phyloP scores from a whole-genome alignment of 2,113 vertebrate genomes.

The Chamaetylas fuelleborni region DNA sequence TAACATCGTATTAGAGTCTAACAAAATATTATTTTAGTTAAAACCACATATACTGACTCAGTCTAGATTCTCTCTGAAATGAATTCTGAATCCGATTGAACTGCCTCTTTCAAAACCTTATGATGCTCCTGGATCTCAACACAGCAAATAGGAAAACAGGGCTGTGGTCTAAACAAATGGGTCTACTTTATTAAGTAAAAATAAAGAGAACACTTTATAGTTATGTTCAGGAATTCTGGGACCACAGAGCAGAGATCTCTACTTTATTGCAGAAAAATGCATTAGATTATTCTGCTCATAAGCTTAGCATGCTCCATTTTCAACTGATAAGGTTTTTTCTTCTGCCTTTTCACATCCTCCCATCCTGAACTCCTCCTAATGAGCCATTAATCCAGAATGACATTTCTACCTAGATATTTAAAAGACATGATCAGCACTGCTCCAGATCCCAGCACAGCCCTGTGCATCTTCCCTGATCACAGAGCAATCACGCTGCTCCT shows the following conservation, averaged over 20 bases:
- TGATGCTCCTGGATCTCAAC: constrained; percentile 25
- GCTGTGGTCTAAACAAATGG: background rate
- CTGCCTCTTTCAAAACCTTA: constrained; percentile 26
- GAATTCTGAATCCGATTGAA: constrained; percentile 56
- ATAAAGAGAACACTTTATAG: background rate
- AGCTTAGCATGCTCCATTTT: background rate
- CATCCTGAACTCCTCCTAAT: background rate
- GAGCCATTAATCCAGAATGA: background rate
- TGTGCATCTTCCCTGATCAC: background rate
- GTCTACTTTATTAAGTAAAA: background rate
- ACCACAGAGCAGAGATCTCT: background rate
- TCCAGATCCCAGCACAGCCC: background rate
- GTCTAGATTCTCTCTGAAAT: constrained; percentile 51
- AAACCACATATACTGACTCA: constrained; percentile 62
- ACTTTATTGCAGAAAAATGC: background rate
- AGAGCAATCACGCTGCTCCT: background rate
- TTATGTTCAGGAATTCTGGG: background rate
- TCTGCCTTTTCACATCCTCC: background rate
- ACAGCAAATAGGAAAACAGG: constrained; percentile 43
- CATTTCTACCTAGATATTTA: background rate
- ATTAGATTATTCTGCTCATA: background rate
- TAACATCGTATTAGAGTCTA: constrained; percentile 73
- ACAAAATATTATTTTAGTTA: constrained; percentile 81
- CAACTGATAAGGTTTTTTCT: background rate
- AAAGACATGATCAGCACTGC: background rate